Evolutionary conservation across 2,113 vertebrate genomes (phyloP).

Genomic region (Hylia prasina): DNA sequence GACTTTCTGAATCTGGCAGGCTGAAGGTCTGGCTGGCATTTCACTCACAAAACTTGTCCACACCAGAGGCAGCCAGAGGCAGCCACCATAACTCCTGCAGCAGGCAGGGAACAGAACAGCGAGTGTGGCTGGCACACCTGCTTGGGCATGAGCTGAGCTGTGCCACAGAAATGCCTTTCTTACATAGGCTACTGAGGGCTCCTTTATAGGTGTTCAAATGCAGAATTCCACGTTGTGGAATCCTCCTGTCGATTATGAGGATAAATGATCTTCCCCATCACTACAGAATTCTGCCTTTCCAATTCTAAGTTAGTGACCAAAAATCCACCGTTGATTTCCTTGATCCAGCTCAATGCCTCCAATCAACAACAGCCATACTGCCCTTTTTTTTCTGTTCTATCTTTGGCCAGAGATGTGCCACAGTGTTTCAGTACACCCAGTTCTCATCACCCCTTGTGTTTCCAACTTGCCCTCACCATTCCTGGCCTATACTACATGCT

Average conservation of each 20-base stretch:
- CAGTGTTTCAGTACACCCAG: background rate
- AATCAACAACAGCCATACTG: accelerated
- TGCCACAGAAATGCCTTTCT: background rate
- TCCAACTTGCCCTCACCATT: background rate
- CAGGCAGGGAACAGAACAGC: background rate
- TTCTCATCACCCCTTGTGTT: background rate
- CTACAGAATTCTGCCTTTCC: background rate
- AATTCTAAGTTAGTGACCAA: background rate
- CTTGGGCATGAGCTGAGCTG: background rate
- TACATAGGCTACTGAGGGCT: background rate
- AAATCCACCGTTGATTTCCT: accelerated
- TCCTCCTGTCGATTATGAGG: background rate
- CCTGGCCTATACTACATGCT: background rate
- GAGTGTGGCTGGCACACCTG: background rate
- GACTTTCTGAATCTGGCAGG: background rate
- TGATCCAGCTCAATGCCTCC: background rate
- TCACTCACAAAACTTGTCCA: background rate
- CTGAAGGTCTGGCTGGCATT: background rate
- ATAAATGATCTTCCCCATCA: background rate
- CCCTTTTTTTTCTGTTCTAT: background rate
- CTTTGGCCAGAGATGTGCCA: background rate
- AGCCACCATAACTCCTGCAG: background rate
- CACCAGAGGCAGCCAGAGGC: accelerated
- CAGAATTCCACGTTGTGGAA: background rate
- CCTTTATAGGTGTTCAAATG: background rate